Conservation (phyloP, 2,888 invertebrate species). For the Cephus pulcher region DNA sequence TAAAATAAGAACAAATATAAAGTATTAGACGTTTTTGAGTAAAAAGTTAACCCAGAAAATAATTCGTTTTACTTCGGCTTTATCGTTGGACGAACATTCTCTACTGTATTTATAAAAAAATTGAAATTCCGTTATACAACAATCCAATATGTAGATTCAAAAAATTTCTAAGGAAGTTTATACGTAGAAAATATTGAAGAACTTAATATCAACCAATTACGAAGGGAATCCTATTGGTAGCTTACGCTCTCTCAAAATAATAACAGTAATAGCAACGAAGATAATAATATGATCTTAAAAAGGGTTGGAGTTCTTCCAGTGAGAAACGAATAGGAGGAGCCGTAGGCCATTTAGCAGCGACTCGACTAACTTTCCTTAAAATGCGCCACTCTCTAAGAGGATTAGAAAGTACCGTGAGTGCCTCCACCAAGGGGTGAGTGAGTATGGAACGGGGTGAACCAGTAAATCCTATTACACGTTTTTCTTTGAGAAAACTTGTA, state of each 20-base stretch:
- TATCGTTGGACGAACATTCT: no score
- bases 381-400: not conserved
- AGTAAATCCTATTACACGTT: conserved; percentile 18
- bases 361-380: conserved; percentile 17
- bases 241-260: not conserved
- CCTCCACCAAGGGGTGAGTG: conserved; percentile 11
- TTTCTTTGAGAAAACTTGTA: not conserved
- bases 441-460: conserved; percentile 8
- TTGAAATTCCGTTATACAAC: not conserved
- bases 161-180: not conserved
- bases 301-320: not conserved
- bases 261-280: not conserved
- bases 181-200: not conserved
- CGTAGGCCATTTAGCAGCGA: conserved; percentile 15
- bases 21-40: not conserved
- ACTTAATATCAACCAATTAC: no score
- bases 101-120: no score
- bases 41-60: not conserved
- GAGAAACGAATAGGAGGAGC: conserved; percentile 3
- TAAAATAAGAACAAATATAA: not conserved
- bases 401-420: not conserved
- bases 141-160: not conserved
- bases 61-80: not conserved
- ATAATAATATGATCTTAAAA: not conserved
- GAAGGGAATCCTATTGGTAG: no score